Conservation (phyloP, 2,888 invertebrate species). For the Eristalinus aeneus region DNA sequence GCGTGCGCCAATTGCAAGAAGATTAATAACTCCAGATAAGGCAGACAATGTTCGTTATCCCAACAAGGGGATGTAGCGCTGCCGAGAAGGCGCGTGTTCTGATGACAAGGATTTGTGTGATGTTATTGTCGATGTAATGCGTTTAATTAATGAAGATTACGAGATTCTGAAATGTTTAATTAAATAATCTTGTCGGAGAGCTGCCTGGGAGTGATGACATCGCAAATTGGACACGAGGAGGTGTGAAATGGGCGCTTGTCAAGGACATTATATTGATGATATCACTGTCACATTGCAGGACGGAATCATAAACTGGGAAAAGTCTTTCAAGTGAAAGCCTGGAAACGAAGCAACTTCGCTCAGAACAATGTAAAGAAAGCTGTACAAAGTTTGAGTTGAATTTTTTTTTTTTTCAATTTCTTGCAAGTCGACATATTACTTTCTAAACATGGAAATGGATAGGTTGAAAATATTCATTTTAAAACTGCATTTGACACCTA, state of each 20-base stretch:
- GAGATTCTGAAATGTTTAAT: constrained; percentile 57
- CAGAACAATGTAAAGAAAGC: neutral
- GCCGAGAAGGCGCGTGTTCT: constrained; percentile 45
- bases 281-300: neutral
- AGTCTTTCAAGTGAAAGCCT: neutral
- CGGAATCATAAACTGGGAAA: no score
- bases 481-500: no score
- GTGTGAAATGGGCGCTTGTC: constrained; percentile 4
- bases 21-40: constrained; percentile 70
- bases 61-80: constrained; percentile 9
- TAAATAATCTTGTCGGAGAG: constrained; percentile 28
- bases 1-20: constrained; percentile 63
- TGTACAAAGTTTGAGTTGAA: no score
- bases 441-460: no score
- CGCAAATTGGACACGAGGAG: neutral
- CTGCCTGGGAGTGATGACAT: neutral
- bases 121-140: constrained; percentile 60
- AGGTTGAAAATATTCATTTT: no score
- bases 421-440: no score
- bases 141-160: constrained; percentile 69
- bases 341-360: neutral
- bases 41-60: constrained; percentile 50
- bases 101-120: constrained; percentile 57
- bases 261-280: neutral
- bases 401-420: no score